A percentile compares a stretch with the other conserved stretches of the same genome.
These are phyloP conservation scores for Drosophila arawakana DNA, from an alignment of 1,140 invertebrate species.

Conservation along the genomic window DNA sequence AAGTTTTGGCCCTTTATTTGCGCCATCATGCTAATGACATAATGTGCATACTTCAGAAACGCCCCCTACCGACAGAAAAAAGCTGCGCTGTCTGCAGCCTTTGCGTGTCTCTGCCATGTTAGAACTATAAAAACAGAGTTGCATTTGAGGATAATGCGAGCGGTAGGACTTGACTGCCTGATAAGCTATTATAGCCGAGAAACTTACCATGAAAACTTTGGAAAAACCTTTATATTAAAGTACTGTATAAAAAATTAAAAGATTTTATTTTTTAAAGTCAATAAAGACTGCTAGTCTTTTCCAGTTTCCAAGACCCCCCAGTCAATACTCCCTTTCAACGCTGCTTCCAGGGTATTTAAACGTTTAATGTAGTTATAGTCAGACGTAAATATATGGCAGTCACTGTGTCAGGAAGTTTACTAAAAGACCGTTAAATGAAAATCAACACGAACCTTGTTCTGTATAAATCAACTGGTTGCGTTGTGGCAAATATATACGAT, in stretches of 20 bases:
- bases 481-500: slow-evolving; percentile 51
- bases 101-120: slow-evolving; percentile 66
- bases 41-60: slow-evolving; percentile 80
- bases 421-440: slow-evolving; percentile 83
- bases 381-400: slow-evolving; percentile 79
- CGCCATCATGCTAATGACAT: slow-evolving; percentile 81
- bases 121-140: slow-evolving; percentile 30
- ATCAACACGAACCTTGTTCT: slow-evolving; percentile 74
- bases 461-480: slow-evolving; percentile 82
- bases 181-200: neutral
- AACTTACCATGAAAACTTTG: neutral
- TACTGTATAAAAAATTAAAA: too few species aligned
- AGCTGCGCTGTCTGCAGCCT: slow-evolving; percentile 42
- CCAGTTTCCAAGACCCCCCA: too few species aligned
- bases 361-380: slow-evolving; percentile 65
- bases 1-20: slow-evolving; percentile 69
- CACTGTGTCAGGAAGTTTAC: slow-evolving; percentile 81
- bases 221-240: too few species aligned
- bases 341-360: slow-evolving; percentile 18
- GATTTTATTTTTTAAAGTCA: too few species aligned
- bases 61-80: slow-evolving; percentile 37
- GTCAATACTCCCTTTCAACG: too few species aligned
- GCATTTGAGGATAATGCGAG: neutral
- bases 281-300: too few species aligned
- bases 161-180: neutral